Base-by-base conservation (phyloP, 2,797 vertebrate genomes). In the Phoxinus dragarum region DNA sequence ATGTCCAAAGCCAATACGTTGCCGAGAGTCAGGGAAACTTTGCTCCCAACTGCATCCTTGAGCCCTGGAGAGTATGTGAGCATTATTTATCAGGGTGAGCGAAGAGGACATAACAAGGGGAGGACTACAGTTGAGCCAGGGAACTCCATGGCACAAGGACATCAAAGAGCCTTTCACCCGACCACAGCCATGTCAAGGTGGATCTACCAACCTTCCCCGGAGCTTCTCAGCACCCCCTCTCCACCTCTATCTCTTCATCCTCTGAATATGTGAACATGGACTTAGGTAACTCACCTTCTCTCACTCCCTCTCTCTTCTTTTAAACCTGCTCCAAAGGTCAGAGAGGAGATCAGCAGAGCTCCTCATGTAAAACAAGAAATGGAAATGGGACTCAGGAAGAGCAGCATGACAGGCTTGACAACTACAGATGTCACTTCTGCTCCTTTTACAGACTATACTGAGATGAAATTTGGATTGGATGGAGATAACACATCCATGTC, bases 1-100 rank as follows among this genome's bases (percentile, higher is more conserved):
- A 92, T 95, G 31, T 92, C 95, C 42, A 96, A 96, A 92, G 94
- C 96, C 42, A 96, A 94, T 91, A 97, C 95, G 1, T 82, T 97
- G 75, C 95, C 95, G 4, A 92, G 95, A 88, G 94, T 94, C 64
- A 95, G 94, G 89, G 95, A 96, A 86, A 94, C 94, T 31, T 91
- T 96, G 2, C 90, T 93, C 6, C 92, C 94, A 5, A 88, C 88
- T 1, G 90, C 84, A 34, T 90, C 95, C 38, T 94, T 94, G 87
- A 96, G 93, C 59, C 93, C 94, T 0, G 95, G 95, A 59, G 96
- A 97, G 84, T 96, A 96, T 77, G 94, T 96, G 78, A 95, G 94
- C 83, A 96, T 96, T 42, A 89, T 94, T 56, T 95, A 91, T 83
- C 88, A 91, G 61, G 94, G 93, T 36, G 92, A 94, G n/a, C 89